phyloP scores from a whole-genome alignment of 2,113 vertebrate species.

The Pterocles burchelli region DNA sequence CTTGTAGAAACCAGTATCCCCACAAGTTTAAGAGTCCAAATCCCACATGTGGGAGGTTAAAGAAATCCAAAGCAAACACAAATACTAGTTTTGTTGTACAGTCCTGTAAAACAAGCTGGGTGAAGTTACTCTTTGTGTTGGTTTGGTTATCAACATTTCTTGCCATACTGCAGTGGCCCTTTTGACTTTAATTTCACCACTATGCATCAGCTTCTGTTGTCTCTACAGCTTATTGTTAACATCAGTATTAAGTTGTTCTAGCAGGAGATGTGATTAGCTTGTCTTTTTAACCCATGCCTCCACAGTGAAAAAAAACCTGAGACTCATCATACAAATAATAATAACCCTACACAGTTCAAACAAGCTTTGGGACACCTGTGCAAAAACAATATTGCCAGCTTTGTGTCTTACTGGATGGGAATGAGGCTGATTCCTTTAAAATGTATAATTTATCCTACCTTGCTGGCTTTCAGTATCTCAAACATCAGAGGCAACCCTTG shows the following conservation, averaged over 20 bases:
- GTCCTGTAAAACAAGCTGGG: neutral
- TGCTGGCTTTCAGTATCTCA: slow-evolving; percentile 95
- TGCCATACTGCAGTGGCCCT: neutral
- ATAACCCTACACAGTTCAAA: neutral
- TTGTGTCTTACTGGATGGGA: neutral
- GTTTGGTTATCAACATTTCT: neutral
- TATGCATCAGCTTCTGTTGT: neutral
- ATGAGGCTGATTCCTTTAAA: neutral
- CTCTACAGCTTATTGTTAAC: neutral
- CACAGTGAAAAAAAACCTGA: neutral
- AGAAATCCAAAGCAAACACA: slow-evolving; percentile 7
- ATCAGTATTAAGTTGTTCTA: neutral
- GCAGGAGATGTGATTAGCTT: neutral
- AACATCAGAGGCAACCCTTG: slow-evolving; percentile 95
- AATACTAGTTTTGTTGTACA: neutral
- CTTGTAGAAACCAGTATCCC: neutral
- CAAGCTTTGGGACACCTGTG: neutral
- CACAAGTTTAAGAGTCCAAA: neutral
- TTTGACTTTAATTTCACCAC: slow-evolving; percentile 14
- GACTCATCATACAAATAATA: neutral
- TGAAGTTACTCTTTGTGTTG: neutral
- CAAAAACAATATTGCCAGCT: neutral
- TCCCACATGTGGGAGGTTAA: neutral
- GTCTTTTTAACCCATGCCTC: neutral
- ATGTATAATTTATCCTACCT: slow-evolving; percentile 74